phyloP scores from a whole-genome alignment of 2,797 vertebrate species.

The Pipistrellus pipistrellus region DNA sequence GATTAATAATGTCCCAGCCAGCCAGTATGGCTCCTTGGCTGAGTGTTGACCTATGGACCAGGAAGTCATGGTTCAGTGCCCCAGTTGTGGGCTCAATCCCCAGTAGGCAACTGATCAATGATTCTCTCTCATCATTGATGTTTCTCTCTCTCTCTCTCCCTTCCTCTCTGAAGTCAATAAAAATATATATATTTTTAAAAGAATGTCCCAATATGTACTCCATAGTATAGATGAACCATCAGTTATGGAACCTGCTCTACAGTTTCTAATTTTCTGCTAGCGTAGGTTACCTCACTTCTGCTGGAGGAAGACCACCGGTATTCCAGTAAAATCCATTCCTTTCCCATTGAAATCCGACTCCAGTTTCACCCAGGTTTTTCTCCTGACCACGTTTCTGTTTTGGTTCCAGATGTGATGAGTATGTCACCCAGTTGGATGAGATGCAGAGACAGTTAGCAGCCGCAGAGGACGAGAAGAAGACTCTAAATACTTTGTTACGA shows the following conservation, averaged over 20 bases:
- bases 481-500: constrained; percentile 96
- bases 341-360: not conserved
- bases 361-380: not conserved
- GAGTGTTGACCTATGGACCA: too few species aligned
- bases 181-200: too few species aligned
- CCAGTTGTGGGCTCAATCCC: too few species aligned
- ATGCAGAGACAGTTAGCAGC: constrained; percentile 99
- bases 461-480: constrained; percentile 99
- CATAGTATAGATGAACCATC: not conserved
- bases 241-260: not conserved
- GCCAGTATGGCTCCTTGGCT: too few species aligned
- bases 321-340: not conserved
- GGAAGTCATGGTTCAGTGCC: too few species aligned
- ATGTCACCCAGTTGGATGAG: constrained; percentile 97
- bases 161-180: too few species aligned
- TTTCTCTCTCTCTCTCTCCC: too few species aligned
- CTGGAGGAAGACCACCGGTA: not conserved
- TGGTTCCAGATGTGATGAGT: constrained; percentile 95
- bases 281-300: not conserved
- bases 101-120: too few species aligned
- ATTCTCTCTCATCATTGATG: too few species aligned
- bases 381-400: constrained; percentile 52
- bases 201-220: too few species aligned
- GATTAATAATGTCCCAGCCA: not conserved
- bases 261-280: not conserved